Conservation (phyloP, 2,797 vertebrate genomes). For the Anniella stebbinsi region DNA sequence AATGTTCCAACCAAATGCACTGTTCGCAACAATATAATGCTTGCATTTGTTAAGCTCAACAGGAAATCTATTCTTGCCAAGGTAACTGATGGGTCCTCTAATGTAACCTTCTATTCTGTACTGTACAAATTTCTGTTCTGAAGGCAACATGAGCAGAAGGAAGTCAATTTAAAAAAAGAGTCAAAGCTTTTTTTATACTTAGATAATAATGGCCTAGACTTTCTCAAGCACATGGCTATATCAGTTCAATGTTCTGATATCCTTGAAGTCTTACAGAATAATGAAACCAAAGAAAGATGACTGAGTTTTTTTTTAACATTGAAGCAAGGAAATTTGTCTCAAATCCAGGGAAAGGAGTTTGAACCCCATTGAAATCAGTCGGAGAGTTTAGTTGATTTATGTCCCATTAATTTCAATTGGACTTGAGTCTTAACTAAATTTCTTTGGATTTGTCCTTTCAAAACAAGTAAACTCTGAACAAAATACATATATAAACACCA, state of each 20-base stretch:
- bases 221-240: not conserved
- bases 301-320: not conserved
- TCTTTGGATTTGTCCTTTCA: not conserved
- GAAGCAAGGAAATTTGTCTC: not conserved
- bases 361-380: not conserved
- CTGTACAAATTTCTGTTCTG: constrained; percentile 17
- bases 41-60: constrained; percentile 30
- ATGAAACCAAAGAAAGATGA: not conserved
- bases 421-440: not conserved
- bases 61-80: constrained; percentile 33
- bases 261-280: not conserved
- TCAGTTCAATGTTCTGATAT: not conserved
- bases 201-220: constrained; percentile 1
- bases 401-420: not conserved
- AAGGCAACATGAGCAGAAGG: constrained; percentile 18
- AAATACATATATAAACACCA: not conserved
- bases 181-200: not conserved
- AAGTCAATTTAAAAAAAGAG: not conserved
- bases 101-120: constrained; percentile 12
- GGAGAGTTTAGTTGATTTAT: not conserved
- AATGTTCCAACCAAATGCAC: constrained; percentile 6
- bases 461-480: not conserved
- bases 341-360: not conserved
- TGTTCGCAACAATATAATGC: not conserved
- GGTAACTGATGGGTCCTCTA: constrained; percentile 14